A percentile compares a stretch with the other conserved stretches of the same genome.
phyloP scores from a whole-genome alignment of 2,113 vertebrate species.

The Oxyura jamaicensis region DNA sequence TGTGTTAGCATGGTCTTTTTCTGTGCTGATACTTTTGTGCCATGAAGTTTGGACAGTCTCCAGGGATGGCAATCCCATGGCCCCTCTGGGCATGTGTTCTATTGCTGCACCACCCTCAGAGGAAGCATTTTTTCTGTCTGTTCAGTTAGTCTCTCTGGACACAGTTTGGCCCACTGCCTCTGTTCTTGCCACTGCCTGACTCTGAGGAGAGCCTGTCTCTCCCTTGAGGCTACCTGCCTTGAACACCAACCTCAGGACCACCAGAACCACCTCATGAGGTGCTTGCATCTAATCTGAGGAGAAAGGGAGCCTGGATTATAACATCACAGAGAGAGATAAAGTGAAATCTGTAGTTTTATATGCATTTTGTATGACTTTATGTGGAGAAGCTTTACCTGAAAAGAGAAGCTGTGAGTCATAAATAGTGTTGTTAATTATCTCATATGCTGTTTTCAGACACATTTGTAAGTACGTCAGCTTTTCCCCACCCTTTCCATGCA shows the following conservation, averaged over 20 bases:
- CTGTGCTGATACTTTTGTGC: not conserved
- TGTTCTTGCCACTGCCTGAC: not conserved
- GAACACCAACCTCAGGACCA: not conserved
- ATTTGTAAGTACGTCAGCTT: not conserved
- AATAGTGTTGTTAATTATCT: not conserved
- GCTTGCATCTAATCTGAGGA: not conserved
- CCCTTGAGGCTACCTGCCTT: not conserved
- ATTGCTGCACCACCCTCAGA: not conserved
- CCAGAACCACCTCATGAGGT: not conserved
- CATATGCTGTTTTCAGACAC: not conserved
- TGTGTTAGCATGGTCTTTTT: accelerated
- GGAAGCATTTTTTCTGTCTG: not conserved
- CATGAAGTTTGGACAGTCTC: not conserved
- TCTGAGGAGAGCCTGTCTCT: not conserved
- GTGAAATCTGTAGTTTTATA: not conserved
- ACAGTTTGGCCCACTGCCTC: not conserved
- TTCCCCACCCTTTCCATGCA: not conserved
- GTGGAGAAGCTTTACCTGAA: not conserved
- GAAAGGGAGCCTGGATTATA: not conserved
- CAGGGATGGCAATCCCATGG: not conserved
- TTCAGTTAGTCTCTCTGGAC: not conserved
- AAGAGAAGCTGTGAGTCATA: not conserved
- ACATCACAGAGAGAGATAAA: not conserved
- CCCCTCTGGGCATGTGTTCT: not conserved
- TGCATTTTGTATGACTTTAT: not conserved